phyloP scores from a whole-genome alignment of 2,113 vertebrate species.

The Silurus glanis region DNA sequence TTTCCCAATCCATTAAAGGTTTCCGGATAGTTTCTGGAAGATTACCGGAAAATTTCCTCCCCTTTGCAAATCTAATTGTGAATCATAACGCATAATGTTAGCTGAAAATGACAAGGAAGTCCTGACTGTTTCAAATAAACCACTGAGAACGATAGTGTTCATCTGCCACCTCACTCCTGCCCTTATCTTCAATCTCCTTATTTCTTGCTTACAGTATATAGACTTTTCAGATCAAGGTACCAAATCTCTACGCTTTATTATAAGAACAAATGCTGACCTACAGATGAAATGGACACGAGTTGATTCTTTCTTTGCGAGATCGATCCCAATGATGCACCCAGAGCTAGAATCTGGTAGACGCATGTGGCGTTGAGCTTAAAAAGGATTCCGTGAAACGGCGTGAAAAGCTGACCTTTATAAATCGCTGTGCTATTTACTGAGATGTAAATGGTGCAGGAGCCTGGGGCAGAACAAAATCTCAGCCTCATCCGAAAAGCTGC shows the following conservation, averaged over 20 bases:
- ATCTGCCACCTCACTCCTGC: not conserved
- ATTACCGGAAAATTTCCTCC: no score
- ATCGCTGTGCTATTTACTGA: constrained; percentile 34
- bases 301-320: not conserved
- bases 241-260: not conserved
- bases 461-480: constrained; percentile 13
- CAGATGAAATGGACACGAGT: no score
- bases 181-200: not conserved
- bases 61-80: no score
- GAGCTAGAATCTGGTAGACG: not conserved
- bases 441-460: constrained; percentile 12
- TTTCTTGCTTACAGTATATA: not conserved
- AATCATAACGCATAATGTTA: not conserved
- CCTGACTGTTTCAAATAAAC: not conserved
- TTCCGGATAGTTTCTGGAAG: no score
- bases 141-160: not conserved
- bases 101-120: not conserved
- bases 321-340: not conserved
- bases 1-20: no score
- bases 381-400: not conserved
- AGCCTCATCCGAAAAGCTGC: not conserved
- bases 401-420: constrained; percentile 41
- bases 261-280: no score
- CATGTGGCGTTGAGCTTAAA: not conserved
- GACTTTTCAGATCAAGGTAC: not conserved